phyloP scores from a whole-genome alignment of 2,113 vertebrate species.

The Thomomys bottae region DNA sequence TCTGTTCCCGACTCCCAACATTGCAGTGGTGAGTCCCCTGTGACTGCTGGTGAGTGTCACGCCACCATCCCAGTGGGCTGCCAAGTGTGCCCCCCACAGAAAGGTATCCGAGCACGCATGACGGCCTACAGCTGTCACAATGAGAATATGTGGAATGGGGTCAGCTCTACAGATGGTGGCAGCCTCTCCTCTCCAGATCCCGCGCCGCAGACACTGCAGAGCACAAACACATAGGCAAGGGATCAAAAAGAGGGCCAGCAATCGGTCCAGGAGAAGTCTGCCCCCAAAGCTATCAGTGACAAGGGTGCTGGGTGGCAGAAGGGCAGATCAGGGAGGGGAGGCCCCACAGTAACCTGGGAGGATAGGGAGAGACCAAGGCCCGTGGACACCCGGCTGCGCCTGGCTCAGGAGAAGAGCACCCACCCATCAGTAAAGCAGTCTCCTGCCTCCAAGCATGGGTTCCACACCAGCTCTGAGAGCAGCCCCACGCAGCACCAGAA shows the following conservation, averaged over 20 bases:
- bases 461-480: background rate
- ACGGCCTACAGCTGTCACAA: too few relatives aligned
- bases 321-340: background rate
- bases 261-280: background rate
- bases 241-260: background rate
- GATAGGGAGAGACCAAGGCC: background rate
- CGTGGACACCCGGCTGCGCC: too few relatives aligned
- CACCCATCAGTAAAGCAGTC: too few relatives aligned
- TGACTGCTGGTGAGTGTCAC: rapidly evolving
- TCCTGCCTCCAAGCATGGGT: background rate
- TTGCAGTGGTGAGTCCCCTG: rapidly evolving
- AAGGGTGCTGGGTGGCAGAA: background rate
- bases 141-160: too few relatives aligned
- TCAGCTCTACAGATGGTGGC: background rate
- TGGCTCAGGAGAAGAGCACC: background rate
- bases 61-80: rapidly evolving
- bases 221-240: too few relatives aligned
- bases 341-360: background rate
- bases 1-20: rapidly evolving
- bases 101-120: too few relatives aligned
- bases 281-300: background rate
- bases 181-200: background rate
- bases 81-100: too few relatives aligned
- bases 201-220: background rate
- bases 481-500: background rate